Percentiles rank a stretch among this genome's conserved stretches.
These are phyloP conservation scores for Sander lucioperca DNA, from an alignment of 2,113 vertebrate species.

Conservation along the genomic window DNA sequence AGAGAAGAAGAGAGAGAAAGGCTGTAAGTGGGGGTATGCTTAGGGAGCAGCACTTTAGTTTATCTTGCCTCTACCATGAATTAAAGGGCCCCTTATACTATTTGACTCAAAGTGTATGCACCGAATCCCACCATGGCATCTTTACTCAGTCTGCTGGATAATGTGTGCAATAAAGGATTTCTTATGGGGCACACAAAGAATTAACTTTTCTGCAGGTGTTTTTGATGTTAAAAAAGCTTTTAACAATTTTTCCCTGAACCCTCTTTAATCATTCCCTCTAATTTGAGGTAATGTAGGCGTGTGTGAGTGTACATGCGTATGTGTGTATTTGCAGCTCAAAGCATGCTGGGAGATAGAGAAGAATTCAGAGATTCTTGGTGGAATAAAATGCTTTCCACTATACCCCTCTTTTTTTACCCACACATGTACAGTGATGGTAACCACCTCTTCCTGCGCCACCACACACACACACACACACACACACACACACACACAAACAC, in stretches of 20 bases:
- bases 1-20: neutral
- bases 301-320: neutral
- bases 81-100: neutral
- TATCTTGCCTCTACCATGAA: neutral
- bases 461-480: no score
- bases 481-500: conserved; percentile 5
- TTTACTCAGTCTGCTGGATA: neutral
- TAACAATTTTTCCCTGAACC: neutral
- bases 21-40: neutral
- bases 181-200: neutral
- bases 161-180: neutral
- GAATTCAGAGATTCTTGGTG: conserved; percentile 32
- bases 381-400: conserved; percentile 9
- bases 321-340: neutral
- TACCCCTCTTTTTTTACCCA: neutral
- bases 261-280: neutral
- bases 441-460: no score
- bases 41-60: neutral
- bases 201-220: neutral
- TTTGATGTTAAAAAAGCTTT: neutral
- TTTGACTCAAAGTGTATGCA: no score
- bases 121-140: neutral
- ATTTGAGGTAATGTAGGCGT: neutral
- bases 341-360: neutral
- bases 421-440: conserved; percentile 8